A percentile compares a stretch with the other conserved stretches of the same genome.
These are phyloP conservation scores for Cremastobaeus sp. DNA, from an alignment of 2,888 invertebrate genomes.

Conservation along the genomic window DNA sequence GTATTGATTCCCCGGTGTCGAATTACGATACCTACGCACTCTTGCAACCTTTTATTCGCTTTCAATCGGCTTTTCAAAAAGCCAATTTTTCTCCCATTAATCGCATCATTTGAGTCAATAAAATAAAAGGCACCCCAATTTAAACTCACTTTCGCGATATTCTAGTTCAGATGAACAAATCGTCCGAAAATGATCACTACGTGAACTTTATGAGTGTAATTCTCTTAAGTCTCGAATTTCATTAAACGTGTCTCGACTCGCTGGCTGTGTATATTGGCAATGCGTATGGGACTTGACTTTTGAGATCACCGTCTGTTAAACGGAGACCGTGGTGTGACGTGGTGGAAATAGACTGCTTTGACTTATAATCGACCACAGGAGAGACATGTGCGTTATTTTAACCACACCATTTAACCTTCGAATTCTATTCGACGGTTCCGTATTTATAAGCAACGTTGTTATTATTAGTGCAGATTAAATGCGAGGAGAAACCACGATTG, in stretches of 20 bases:
- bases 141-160: too few relatives aligned
- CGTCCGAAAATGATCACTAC: not conserved
- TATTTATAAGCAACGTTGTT: slow-evolving; percentile 41
- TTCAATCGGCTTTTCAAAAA: too few relatives aligned
- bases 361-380: slow-evolving; percentile 56
- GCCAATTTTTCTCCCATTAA: not conserved
- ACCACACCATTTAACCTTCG: slow-evolving; percentile 60
- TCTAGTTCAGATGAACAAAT: too few relatives aligned
- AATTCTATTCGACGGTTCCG: slow-evolving; percentile 41
- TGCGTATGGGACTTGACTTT: slow-evolving; percentile 59
- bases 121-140: not conserved
- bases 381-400: slow-evolving; percentile 43
- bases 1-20: slow-evolving; percentile 37
- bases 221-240: slow-evolving; percentile 33
- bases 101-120: not conserved
- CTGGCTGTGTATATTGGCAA: slow-evolving; percentile 23
- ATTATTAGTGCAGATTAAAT: slow-evolving; percentile 20
- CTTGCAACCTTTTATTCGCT: slow-evolving; percentile 14
- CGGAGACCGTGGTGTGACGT: slow-evolving; percentile 34
- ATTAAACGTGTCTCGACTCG: slow-evolving; percentile 18
- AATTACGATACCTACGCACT: slow-evolving; percentile 33
- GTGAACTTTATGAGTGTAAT: not conserved
- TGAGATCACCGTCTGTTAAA: slow-evolving; percentile 46
- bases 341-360: slow-evolving; percentile 62
- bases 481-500: not conserved